Conservation (phyloP, 37 sponge, comb jelly and placozoan species). For the Crambe crambe region DNA sequence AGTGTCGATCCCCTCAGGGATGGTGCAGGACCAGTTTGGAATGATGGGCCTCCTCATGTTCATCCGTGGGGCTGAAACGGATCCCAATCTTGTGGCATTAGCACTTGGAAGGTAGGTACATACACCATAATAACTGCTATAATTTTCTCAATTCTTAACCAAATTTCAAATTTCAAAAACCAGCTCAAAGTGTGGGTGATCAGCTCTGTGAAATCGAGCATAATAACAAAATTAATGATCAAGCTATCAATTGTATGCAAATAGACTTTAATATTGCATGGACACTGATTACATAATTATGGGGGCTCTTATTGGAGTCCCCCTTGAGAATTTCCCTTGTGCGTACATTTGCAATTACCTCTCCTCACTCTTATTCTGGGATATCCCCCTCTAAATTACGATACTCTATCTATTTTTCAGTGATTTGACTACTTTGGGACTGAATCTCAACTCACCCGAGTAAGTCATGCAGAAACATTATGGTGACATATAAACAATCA, state of each 20-base stretch:
- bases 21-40: conserved; percentile 99
- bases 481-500: too few species aligned
- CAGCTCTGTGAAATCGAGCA: not conserved
- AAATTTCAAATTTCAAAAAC: too few species aligned
- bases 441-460: conserved; percentile 97
- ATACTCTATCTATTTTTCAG: conserved; percentile 39
- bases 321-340: too few species aligned
- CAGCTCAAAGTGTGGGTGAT: too few species aligned
- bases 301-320: too few species aligned
- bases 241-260: not conserved
- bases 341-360: not conserved
- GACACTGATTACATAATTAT: too few species aligned
- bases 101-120: conserved; percentile 90
- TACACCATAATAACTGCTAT: not conserved
- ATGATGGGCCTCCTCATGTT: conserved; percentile 97
- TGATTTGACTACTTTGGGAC: conserved; percentile 96
- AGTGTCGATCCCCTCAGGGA: conserved; percentile 90
- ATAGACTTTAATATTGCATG: not conserved
- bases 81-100: conserved; percentile 90
- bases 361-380: not conserved
- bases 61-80: conserved; percentile 96
- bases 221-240: not conserved
- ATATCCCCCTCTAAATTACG: not conserved
- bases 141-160: too few species aligned
- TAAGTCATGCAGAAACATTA: too few species aligned